Percentiles rank a stretch among this genome's conserved stretches.
phyloP scores from a whole-genome alignment of 2,113 vertebrate genomes.

The Coreoperca whiteheadi region DNA sequence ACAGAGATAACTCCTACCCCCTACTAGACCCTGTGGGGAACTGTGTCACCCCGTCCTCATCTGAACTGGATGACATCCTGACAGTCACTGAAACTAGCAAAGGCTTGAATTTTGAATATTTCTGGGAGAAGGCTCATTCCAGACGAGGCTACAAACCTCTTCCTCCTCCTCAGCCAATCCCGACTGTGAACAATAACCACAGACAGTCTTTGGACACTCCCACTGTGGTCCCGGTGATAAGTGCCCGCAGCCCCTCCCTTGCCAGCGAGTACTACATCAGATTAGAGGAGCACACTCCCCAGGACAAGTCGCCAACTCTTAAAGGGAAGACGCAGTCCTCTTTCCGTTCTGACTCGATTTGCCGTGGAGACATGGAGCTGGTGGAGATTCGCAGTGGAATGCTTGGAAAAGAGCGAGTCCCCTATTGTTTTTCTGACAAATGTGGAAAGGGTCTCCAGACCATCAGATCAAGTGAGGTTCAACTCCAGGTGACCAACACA shows the following conservation, averaged over 20 bases:
- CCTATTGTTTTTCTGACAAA: conserved; percentile 74
- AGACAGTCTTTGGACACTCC: conserved; percentile 90
- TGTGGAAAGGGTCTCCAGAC: conserved; percentile 76
- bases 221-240: conserved; percentile 93
- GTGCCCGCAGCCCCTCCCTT: conserved; percentile 92
- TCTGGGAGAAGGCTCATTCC: conserved; percentile 92
- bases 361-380: conserved; percentile 83
- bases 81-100: conserved; percentile 94
- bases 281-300: conserved; percentile 90
- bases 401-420: conserved; percentile 78
- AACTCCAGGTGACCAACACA: conserved; percentile 80
- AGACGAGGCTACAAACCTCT: conserved; percentile 87
- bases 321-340: conserved; percentile 71
- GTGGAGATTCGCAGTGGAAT: conserved; percentile 83
- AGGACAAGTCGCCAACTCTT: conserved; percentile 83
- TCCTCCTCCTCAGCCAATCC: conserved; percentile 84
- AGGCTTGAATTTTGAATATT: conserved; percentile 94
- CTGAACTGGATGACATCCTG: conserved; percentile 91
- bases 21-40: conserved; percentile 87
- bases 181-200: conserved; percentile 83
- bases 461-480: conserved; percentile 81
- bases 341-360: conserved; percentile 55
- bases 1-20: conserved; percentile 86
- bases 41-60: conserved; percentile 80
- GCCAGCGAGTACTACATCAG: conserved; percentile 94